Conservation (phyloP, 2,888 invertebrate genomes). For the Glaucopsyche alexis region DNA sequence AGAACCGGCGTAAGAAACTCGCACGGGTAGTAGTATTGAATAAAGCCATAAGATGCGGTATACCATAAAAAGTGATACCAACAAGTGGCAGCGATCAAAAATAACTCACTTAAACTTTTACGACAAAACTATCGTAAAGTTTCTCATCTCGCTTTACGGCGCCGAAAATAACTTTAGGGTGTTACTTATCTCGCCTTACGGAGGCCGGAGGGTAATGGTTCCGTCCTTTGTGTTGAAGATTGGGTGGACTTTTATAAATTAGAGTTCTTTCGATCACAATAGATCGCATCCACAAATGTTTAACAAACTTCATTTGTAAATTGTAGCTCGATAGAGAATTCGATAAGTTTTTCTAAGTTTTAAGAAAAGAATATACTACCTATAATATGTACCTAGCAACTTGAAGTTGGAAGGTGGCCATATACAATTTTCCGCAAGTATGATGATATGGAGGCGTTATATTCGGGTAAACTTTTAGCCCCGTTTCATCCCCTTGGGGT, state of each 20-base stretch:
- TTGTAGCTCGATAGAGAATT: background rate
- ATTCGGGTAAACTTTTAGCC: no score
- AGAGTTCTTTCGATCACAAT: conserved; percentile 9
- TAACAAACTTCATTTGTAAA: conserved; percentile 10
- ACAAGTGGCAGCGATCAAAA: conserved; percentile 7
- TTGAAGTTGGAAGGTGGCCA: no score
- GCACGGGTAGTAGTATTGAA: no score
- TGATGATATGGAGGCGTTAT: no score
- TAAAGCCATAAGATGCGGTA: no score
- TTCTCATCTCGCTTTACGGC: conserved; percentile 20
- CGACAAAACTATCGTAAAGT: conserved; percentile 21
- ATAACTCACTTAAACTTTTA: conserved; percentile 24
- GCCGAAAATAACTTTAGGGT: conserved; percentile 20
- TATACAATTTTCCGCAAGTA: no score
- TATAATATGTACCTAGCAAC: no score
- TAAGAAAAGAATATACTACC: background rate
- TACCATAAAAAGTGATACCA: background rate
- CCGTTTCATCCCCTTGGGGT: no score
- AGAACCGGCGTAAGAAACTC: no score
- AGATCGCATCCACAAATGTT: background rate
- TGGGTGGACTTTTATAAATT: conserved; percentile 19
- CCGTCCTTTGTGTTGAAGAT: background rate
- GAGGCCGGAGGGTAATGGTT: background rate
- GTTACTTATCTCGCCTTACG: conserved; percentile 15
- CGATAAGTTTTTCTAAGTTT: background rate